These are phyloP conservation scores for Zaprionus camerounensis DNA, from an alignment of 1,140 invertebrate genomes.

Conservation along the genomic window DNA sequence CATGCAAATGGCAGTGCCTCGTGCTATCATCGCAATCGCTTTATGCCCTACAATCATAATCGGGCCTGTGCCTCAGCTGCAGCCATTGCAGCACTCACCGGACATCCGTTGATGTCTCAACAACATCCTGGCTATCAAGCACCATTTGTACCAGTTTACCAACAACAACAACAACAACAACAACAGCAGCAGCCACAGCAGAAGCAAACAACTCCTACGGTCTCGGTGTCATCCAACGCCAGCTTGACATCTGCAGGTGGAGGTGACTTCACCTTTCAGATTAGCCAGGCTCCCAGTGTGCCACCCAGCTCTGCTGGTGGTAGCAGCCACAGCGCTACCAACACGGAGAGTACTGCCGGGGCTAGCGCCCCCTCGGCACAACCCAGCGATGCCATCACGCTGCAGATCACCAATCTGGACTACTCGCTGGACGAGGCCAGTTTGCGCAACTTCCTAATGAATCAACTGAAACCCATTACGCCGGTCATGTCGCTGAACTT, in stretches of 20 bases:
- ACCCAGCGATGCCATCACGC: constrained; percentile 65
- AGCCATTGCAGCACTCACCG: constrained; percentile 45
- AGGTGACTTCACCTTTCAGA: background rate
- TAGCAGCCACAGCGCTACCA: background rate
- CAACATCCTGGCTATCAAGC: constrained; percentile 21
- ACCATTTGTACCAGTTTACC: constrained; percentile 15
- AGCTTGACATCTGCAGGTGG: background rate
- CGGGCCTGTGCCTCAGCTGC: constrained; percentile 49
- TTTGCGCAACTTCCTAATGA: constrained; percentile 72
- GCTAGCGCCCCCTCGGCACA: background rate
- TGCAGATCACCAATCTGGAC: constrained; percentile 83
- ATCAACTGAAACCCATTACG: constrained; percentile 80
- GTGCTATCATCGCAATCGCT: constrained; percentile 64
- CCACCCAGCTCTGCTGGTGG: background rate
- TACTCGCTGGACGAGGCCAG: constrained; percentile 78
- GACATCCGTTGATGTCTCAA: constrained; percentile 35
- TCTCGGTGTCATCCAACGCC: background rate
- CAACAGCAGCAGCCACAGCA: constrained; percentile 3
- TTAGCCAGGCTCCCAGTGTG: background rate
- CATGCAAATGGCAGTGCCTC: constrained; percentile 51
- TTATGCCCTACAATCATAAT: constrained; percentile 75
- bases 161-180: constrained; percentile 13
- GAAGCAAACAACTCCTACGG: constrained; percentile 4
- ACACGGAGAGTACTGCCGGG: background rate
- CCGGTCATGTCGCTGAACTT: constrained; percentile 78